Evolutionary conservation across 2,797 vertebrate species (phyloP).

Genomic region (Centropyge bicolor): DNA sequence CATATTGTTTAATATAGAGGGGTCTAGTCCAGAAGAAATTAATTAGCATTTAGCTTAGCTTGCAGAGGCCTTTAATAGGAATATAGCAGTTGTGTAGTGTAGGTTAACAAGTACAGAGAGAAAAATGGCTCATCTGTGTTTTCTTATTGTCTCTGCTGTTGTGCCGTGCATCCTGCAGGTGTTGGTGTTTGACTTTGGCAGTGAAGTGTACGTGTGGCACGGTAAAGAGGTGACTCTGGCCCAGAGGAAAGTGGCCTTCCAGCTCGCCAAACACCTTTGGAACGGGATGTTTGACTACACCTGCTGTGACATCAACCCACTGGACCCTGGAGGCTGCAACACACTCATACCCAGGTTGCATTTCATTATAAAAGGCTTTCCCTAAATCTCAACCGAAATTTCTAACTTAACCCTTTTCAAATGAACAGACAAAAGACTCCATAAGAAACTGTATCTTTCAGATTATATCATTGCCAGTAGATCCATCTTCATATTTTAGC

Average conservation of each 20-base stretch:
- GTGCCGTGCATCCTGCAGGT: conserved; percentile 84
- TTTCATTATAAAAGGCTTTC: neutral
- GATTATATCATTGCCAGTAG: no score
- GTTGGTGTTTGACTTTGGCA: conserved; percentile 97
- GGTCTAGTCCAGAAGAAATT: no score
- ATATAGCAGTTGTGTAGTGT: neutral
- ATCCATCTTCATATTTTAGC: no score
- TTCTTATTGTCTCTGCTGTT: neutral
- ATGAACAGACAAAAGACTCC: no score
- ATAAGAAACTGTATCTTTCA: no score
- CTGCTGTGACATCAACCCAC: conserved; percentile 96
- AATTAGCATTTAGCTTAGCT: no score
- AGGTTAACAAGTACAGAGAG: neutral
- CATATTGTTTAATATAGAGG: no score
- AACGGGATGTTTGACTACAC: conserved; percentile 98
- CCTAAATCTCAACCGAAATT: neutral
- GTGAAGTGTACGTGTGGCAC: conserved; percentile 99
- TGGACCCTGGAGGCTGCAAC: conserved; percentile 97
- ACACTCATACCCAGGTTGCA: conserved; percentile 93
- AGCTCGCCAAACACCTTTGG: conserved; percentile 98
- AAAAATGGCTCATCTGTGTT: neutral
- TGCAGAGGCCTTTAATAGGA: neutral
- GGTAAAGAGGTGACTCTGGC: conserved; percentile 96
- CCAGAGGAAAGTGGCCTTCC: conserved; percentile 97
- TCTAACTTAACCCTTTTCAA: neutral